These are phyloP conservation scores for Lasioglossum vierecki DNA, from an alignment of 2,888 invertebrate species.

Conservation along the genomic window DNA sequence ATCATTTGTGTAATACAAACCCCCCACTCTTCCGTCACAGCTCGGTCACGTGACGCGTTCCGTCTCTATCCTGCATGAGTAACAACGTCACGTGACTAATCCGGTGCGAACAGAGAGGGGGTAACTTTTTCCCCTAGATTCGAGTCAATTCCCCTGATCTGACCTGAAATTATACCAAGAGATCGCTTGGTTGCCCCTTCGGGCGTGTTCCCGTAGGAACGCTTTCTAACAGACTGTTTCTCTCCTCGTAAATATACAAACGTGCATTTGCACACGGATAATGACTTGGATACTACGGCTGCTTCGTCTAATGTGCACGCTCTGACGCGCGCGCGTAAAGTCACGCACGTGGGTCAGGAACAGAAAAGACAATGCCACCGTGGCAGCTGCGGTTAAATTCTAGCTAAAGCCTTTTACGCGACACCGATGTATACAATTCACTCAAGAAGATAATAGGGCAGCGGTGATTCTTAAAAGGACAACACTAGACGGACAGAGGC, in stretches of 20 bases:
- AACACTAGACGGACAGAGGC: constrained; percentile 21
- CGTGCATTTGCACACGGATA: neutral
- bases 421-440: constrained; percentile 49
- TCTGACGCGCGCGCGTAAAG: neutral
- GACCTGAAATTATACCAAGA: constrained; percentile 50
- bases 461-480: constrained; percentile 44
- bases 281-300: neutral
- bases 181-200: constrained; percentile 38
- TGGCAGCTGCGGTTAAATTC: constrained; percentile 38
- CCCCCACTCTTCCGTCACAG: no score
- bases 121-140: no score
- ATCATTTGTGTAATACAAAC: no score
- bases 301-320: neutral
- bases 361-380: constrained; percentile 41
- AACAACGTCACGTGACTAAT: no score
- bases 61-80: no score
- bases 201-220: constrained; percentile 43
- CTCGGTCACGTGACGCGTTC: no score
- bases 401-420: constrained; percentile 40
- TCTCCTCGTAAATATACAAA: constrained; percentile 9
- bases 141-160: no score
- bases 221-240: constrained; percentile 48
- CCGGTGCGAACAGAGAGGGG: no score
- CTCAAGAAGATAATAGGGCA: constrained; percentile 50
- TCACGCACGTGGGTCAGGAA: constrained; percentile 21